Conservation (phyloP, 2,888 invertebrate species). For the Alviniconcha strummeri region DNA sequence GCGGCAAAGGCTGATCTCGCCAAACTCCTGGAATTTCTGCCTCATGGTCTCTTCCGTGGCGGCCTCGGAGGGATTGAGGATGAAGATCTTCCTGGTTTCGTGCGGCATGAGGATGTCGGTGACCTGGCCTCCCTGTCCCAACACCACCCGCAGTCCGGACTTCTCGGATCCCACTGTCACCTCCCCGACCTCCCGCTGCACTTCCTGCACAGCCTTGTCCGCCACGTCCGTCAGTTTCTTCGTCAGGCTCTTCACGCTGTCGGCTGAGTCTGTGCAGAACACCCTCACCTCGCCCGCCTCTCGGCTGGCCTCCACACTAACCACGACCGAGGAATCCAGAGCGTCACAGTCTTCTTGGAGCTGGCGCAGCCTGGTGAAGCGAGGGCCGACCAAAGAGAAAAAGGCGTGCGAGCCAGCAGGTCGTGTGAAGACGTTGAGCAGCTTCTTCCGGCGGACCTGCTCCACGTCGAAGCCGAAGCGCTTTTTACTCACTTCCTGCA, state of each 20-base stretch:
- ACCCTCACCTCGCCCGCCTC: slow-evolving; percentile 50
- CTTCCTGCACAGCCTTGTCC: slow-evolving; percentile 28
- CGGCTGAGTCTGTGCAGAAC: slow-evolving; percentile 37
- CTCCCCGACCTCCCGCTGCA: slow-evolving; percentile 42
- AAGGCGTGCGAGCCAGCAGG: slow-evolving; percentile 50
- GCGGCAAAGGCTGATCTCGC: slow-evolving; percentile 44
- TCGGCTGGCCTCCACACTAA: slow-evolving; percentile 54
- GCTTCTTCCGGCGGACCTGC: slow-evolving; percentile 39
- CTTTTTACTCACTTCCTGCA: slow-evolving; percentile 40
- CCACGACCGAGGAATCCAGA: slow-evolving; percentile 39
- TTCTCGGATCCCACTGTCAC: slow-evolving; percentile 36
- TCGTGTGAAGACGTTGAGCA: slow-evolving; percentile 41
- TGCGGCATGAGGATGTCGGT: slow-evolving; percentile 52
- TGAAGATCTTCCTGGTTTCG: slow-evolving; percentile 49
- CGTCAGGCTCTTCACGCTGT: neutral
- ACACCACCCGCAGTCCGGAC: slow-evolving; percentile 46
- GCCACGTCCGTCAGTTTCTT: neutral
- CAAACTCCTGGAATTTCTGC: slow-evolving; percentile 46
- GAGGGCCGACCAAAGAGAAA: slow-evolving; percentile 52
- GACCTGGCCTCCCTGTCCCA: slow-evolving; percentile 51
- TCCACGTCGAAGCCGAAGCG: slow-evolving; percentile 44
- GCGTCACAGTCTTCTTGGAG: slow-evolving; percentile 45
- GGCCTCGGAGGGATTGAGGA: slow-evolving; percentile 36
- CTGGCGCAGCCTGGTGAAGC: slow-evolving; percentile 46
- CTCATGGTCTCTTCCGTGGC: slow-evolving; percentile 35